Percentiles rank a stretch among this genome's conserved stretches.
Evolutionary conservation across 2,113 vertebrate genomes (phyloP).

Genomic region (Chaetura pelagica): DNA sequence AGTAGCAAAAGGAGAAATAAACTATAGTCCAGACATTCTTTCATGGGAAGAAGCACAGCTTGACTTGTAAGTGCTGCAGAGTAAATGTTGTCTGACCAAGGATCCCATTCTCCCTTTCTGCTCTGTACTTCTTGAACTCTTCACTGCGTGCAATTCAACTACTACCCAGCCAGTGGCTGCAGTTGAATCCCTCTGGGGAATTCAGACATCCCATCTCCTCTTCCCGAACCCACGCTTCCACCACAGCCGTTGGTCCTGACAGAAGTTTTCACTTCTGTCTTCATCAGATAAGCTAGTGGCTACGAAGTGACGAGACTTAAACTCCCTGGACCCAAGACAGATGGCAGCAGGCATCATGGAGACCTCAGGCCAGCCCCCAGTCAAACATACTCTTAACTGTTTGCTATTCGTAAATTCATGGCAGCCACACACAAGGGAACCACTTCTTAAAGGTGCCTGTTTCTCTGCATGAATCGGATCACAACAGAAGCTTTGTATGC

Average conservation of each 20-base stretch:
- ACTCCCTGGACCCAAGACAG: rapidly evolving
- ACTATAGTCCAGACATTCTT: neutral
- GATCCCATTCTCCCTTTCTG: neutral
- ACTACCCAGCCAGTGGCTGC: neutral
- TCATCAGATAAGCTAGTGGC: neutral
- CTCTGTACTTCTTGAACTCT: neutral
- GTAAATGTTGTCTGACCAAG: neutral
- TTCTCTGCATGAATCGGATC: neutral
- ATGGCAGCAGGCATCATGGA: neutral
- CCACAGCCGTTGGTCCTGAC: neutral
- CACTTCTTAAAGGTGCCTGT: neutral
- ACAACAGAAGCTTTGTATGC: neutral
- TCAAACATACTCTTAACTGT: neutral
- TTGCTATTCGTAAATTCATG: neutral
- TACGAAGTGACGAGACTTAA: neutral
- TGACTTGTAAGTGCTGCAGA: neutral
- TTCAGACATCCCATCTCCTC: neutral
- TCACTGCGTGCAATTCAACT: neutral
- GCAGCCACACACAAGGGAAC: neutral
- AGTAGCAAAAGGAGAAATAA: neutral
- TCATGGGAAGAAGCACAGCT: neutral
- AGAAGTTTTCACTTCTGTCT: neutral
- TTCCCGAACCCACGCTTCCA: neutral
- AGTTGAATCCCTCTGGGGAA: neutral
- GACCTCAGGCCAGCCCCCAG: too few species aligned